phyloP scores from a whole-genome alignment of 2,797 vertebrate species.

The Arremon aurantiirostris region DNA sequence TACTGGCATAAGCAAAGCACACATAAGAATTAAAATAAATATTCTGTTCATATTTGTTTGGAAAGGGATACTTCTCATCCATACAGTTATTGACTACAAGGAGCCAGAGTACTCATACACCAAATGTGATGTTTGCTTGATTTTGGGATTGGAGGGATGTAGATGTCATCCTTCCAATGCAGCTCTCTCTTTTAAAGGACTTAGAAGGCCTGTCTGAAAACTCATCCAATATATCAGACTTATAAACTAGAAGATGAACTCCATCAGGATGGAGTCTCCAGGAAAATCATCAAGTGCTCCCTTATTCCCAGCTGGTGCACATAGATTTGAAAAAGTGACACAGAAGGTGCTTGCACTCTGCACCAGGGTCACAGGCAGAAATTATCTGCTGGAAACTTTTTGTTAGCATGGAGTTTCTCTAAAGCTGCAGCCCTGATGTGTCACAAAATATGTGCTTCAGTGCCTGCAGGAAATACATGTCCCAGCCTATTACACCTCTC shows the following conservation, averaged over 20 bases:
- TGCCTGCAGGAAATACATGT: neutral
- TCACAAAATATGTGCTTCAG: neutral
- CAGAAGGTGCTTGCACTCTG: neutral
- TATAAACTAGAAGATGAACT: neutral
- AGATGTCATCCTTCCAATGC: neutral
- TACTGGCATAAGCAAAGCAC: neutral
- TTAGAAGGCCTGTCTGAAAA: neutral
- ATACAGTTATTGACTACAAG: neutral
- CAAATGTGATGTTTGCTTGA: neutral
- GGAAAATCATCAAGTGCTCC: neutral
- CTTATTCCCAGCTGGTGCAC: neutral
- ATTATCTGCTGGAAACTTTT: neutral
- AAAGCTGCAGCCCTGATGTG: accelerated
- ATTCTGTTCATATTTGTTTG: neutral
- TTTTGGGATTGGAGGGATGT: neutral
- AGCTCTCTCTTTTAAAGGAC: neutral
- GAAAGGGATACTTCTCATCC: neutral
- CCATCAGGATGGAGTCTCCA: neutral
- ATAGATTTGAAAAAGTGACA: neutral
- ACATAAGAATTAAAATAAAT: neutral
- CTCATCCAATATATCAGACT: neutral
- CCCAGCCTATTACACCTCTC: neutral
- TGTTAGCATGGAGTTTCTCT: neutral
- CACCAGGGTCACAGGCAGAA: neutral
- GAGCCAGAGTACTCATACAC: neutral